Evolutionary conservation across 1,140 invertebrate genomes (phyloP).

Genomic region (Aphis craccivora): DNA sequence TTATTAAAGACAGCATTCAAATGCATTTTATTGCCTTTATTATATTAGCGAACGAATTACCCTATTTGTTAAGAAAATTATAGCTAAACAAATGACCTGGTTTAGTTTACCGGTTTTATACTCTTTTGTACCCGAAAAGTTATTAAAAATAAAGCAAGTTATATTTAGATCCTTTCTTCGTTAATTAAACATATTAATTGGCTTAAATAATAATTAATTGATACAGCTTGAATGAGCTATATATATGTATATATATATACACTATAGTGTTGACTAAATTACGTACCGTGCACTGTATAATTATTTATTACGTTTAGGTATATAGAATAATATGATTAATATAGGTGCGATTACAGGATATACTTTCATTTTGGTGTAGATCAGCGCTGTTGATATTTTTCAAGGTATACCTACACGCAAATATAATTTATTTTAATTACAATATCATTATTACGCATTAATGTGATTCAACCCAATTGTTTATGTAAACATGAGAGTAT

Average conservation of each 20-base stretch:
- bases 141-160: neutral
- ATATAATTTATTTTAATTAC: constrained; percentile 2
- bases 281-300: neutral
- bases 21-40: neutral
- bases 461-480: neutral
- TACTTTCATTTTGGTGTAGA: constrained; percentile 39
- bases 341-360: neutral
- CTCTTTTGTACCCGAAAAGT: neutral
- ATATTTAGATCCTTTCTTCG: neutral
- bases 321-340: neutral
- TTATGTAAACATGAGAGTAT: neutral
- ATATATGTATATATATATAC: too few species aligned
- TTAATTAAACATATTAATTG: constrained; percentile 22
- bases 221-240: neutral
- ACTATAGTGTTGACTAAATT: neutral
- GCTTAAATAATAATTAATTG: constrained; percentile 27
- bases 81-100: neutral
- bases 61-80: neutral
- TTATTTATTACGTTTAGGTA: constrained; percentile 13
- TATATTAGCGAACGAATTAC: neutral
- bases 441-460: neutral
- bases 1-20: neutral
- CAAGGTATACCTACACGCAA: neutral
- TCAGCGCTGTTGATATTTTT: neutral
- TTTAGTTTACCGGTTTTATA: neutral